These are phyloP conservation scores for Resseliella maxima DNA, from an alignment of 2,888 invertebrate genomes.

Conservation along the genomic window DNA sequence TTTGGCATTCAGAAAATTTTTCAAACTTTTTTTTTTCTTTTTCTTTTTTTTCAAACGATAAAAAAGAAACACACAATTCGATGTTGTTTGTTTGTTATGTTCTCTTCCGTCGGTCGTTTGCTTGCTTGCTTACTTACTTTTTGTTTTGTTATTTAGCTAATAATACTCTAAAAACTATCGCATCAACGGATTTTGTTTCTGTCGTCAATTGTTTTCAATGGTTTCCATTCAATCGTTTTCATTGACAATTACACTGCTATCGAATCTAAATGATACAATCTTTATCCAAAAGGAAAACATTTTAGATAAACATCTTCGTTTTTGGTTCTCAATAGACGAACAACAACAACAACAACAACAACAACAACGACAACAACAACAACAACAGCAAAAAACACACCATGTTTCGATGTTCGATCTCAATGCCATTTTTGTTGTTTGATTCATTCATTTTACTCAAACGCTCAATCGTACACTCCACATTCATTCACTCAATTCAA, in stretches of 20 bases:
- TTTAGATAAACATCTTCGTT: background rate
- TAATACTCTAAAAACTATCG: constrained; percentile 12
- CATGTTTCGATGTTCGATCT: too few species aligned
- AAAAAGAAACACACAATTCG: too few species aligned
- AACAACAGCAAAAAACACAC: too few species aligned
- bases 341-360: too few species aligned
- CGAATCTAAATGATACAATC: constrained; percentile 9
- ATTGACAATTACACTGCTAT: too few species aligned
- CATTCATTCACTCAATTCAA: background rate
- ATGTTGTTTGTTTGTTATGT: background rate
- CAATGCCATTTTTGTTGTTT: background rate
- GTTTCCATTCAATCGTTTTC: background rate
- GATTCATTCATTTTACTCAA: background rate
- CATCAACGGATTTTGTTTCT: background rate
- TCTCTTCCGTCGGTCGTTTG: background rate
- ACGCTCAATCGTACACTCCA: background rate
- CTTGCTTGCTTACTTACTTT: background rate
- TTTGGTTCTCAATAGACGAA: background rate
- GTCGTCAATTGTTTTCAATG: constrained; percentile 22
- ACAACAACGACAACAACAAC: too few species aligned
- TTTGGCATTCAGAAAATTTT: background rate
- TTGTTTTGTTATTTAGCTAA: background rate
- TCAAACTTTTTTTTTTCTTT: background rate
- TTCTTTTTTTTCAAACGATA: background rate
- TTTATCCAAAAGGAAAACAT: constrained; percentile 47